A percentile compares a stretch with the other conserved stretches of the same genome.
Evolutionary conservation across 2,113 vertebrate species (phyloP).

Genomic region (Pseudolaguvia tuberculata): DNA sequence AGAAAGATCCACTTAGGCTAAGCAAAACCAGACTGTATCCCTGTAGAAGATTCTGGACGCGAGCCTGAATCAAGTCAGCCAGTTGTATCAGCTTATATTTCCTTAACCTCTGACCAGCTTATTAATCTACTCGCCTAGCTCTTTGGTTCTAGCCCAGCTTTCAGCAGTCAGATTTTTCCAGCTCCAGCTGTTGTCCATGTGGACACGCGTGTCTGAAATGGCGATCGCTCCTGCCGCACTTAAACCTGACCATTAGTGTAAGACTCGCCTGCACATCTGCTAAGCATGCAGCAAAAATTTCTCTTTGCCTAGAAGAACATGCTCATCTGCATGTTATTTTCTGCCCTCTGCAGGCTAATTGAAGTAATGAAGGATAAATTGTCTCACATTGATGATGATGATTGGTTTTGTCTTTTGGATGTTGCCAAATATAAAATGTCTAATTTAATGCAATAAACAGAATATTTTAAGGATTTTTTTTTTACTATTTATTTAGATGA

Average conservation of each 20-base stretch:
- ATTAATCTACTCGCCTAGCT: constrained; percentile 50
- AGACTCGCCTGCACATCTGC: neutral
- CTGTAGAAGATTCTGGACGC: constrained; percentile 34
- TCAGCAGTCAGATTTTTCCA: constrained; percentile 29
- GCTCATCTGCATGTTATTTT: constrained; percentile 25
- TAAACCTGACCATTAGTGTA: constrained; percentile 19
- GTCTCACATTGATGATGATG: neutral
- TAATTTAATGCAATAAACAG: neutral
- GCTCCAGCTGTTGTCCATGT: constrained; percentile 51
- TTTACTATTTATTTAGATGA: too few relatives aligned
- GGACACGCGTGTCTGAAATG: constrained; percentile 24
- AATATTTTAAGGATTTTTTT: too few relatives aligned
- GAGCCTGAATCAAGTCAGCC: constrained; percentile 36
- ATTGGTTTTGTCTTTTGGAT: neutral
- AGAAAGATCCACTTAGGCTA: constrained; percentile 24
- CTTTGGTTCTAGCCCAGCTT: constrained; percentile 37
- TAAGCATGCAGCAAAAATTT: constrained; percentile 1
- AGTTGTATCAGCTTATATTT: constrained; percentile 47
- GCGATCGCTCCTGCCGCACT: constrained; percentile 11
- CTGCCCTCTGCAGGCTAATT: constrained; percentile 31
- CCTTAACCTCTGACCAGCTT: constrained; percentile 44
- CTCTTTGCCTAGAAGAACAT: neutral
- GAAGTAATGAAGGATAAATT: constrained; percentile 12
- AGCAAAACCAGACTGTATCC: neutral
- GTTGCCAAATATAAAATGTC: neutral